These are phyloP conservation scores for Trichopoda pennipes DNA, from an alignment of 2,888 invertebrate genomes.

Conservation along the genomic window DNA sequence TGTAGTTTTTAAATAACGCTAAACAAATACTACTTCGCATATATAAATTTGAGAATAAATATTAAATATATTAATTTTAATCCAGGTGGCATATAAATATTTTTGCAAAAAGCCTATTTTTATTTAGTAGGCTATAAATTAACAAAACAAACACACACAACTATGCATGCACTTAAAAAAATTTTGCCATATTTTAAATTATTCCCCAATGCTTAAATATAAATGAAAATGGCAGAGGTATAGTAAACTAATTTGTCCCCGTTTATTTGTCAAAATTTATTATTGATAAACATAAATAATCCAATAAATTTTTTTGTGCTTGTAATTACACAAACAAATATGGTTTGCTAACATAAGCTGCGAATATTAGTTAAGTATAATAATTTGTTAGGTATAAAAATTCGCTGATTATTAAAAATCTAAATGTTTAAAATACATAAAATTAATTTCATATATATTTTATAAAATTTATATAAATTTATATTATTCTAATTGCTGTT, in stretches of 20 bases:
- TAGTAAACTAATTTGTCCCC: conserved; percentile 16
- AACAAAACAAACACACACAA: conserved; percentile 27
- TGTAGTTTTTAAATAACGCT: conserved; percentile 7
- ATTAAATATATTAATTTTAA: conserved; percentile 1
- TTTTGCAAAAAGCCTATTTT: background rate
- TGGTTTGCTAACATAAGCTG: background rate
- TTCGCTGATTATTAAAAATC: too few relatives aligned
- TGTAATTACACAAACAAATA: background rate
- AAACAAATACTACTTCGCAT: conserved; percentile 1
- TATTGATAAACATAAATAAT: conserved; percentile 14
- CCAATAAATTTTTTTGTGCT: conserved; percentile 14
- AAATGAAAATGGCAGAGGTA: background rate
- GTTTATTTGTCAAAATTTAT: conserved; percentile 3
- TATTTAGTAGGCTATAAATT: background rate
- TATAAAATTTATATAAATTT: too few relatives aligned
- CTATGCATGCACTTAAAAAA: conserved; percentile 27
- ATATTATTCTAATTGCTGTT: too few relatives aligned
- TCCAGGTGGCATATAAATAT: background rate
- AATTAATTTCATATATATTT: too few relatives aligned
- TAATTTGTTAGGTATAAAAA: too few relatives aligned
- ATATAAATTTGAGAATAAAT: background rate
- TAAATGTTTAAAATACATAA: too few relatives aligned
- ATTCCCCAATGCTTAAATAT: conserved; percentile 11
- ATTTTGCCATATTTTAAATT: conserved; percentile 21
- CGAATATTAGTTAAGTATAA: too few relatives aligned